These are phyloP conservation scores for Caenorhabditis latens DNA, from an alignment of 1,140 invertebrate species.

Conservation along the genomic window DNA sequence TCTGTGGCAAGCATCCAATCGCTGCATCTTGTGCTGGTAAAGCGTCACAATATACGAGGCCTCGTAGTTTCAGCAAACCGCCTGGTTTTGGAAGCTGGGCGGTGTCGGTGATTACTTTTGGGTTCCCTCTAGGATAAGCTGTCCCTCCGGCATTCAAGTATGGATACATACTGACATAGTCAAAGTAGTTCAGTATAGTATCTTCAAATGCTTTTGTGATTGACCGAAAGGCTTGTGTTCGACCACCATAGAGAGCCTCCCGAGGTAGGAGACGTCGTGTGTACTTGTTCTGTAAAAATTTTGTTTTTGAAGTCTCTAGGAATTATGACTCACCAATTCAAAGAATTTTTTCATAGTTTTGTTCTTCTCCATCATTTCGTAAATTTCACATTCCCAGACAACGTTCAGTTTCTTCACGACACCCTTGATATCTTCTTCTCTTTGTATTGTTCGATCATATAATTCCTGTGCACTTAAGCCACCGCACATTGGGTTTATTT, in stretches of 20 bases:
- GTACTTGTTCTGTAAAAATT: conserved; percentile 13
- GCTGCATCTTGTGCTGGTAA: background rate
- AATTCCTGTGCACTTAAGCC: background rate
- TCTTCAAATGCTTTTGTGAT: background rate
- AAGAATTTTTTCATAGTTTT: background rate
- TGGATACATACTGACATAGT: background rate
- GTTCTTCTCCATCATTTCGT: background rate
- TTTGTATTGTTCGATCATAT: background rate
- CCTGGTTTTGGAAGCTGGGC: background rate
- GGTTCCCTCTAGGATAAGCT: background rate
- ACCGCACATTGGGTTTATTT: background rate
- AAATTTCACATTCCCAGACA: background rate
- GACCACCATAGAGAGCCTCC: background rate
- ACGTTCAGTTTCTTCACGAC: background rate
- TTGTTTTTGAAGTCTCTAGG: background rate
- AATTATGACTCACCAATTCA: background rate
- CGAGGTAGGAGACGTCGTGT: background rate
- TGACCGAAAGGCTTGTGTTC: background rate
- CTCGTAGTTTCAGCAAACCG: background rate
- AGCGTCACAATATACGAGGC: background rate
- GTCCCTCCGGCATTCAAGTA: background rate
- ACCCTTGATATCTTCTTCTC: background rate
- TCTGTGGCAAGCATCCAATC: background rate
- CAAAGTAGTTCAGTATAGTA: background rate
- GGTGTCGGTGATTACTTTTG: background rate